These are phyloP conservation scores for Drosophila persimilis DNA, from an alignment of 1,140 invertebrate species.

Conservation along the genomic window DNA sequence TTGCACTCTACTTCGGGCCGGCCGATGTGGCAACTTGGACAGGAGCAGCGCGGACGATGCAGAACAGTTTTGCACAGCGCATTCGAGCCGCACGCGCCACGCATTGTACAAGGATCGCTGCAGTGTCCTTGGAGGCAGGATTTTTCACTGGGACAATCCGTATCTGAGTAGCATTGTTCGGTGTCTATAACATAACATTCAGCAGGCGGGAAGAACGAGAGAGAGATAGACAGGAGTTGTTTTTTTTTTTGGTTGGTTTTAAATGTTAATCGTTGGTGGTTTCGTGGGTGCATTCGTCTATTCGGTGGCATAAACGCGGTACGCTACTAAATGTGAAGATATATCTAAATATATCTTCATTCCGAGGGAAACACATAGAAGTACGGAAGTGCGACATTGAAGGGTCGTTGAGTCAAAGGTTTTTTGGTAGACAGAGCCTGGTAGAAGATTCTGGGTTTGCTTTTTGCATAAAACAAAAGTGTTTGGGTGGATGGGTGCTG, in stretches of 20 bases:
- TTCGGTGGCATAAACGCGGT: constrained; percentile 58
- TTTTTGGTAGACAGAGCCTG: constrained; percentile 18
- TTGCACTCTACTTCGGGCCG: constrained; percentile 90
- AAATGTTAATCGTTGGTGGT: constrained; percentile 76
- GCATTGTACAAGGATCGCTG: constrained; percentile 93
- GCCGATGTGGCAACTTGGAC: constrained; percentile 93
- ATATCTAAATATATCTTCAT: constrained; percentile 27
- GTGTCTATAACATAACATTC: constrained; percentile 86
- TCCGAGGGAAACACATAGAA: constrained; percentile 25
- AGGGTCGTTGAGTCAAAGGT: constrained; percentile 28
- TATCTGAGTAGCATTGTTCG: constrained; percentile 93
- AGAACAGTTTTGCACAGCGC: constrained; percentile 92
- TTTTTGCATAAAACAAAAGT: constrained; percentile 18
- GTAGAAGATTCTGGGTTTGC: constrained; percentile 30
- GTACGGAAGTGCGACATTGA: constrained; percentile 51
- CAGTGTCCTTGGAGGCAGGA: constrained; percentile 94
- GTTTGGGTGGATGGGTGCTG: constrained; percentile 23
- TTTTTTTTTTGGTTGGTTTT: constrained; percentile 72
- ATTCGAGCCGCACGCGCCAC: constrained; percentile 94
- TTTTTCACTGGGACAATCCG: constrained; percentile 95
- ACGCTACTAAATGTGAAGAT: constrained; percentile 39
- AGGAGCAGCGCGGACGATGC: constrained; percentile 92
- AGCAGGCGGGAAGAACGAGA: constrained; percentile 73
- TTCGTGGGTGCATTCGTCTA: constrained; percentile 76
- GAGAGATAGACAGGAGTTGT: constrained; percentile 80